These are phyloP conservation scores for Carterocephalus palaemon DNA, from an alignment of 2,888 invertebrate genomes.

Conservation along the genomic window DNA sequence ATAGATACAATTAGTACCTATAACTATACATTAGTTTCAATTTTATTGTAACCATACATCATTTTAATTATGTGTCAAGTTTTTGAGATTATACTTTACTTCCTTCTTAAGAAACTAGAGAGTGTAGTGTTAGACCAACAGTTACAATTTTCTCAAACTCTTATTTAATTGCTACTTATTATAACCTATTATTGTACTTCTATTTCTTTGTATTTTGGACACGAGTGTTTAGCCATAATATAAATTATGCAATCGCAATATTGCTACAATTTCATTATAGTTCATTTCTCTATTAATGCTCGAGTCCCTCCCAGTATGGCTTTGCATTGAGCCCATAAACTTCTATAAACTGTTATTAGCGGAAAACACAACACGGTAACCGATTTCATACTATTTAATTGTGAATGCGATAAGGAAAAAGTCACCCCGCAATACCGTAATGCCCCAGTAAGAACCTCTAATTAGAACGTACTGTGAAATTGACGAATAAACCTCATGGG, in stretches of 20 bases:
- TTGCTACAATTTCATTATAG: too few species aligned
- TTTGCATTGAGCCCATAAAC: slow-evolving; percentile 56
- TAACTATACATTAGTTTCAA: too few species aligned
- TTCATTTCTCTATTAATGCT: slow-evolving; percentile 64
- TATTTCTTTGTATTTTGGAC: slow-evolving; percentile 5
- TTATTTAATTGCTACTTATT: background rate
- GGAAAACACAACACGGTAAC: slow-evolving; percentile 63
- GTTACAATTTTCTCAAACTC: background rate
- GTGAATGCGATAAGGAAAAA: slow-evolving; percentile 70
- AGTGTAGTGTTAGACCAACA: too few species aligned
- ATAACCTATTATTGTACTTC: background rate
- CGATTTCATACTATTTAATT: slow-evolving; percentile 74
- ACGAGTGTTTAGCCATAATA: slow-evolving; percentile 36
- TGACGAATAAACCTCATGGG: slow-evolving; percentile 32
- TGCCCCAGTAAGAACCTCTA: slow-evolving; percentile 64
- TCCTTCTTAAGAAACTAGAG: too few species aligned
- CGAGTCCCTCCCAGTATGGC: slow-evolving; percentile 46
- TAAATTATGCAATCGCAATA: too few species aligned
- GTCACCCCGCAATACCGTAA: slow-evolving; percentile 55
- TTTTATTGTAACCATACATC: too few species aligned
- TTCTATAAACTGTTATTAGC: slow-evolving; percentile 68
- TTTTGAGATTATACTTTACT: too few species aligned
- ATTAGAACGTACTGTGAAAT: slow-evolving; percentile 67
- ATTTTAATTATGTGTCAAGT: too few species aligned
- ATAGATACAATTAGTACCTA: too few species aligned